Percentiles rank a stretch among this genome's conserved stretches.
Evolutionary conservation across 2,797 vertebrate species (phyloP).

Genomic region (Sparus aurata): DNA sequence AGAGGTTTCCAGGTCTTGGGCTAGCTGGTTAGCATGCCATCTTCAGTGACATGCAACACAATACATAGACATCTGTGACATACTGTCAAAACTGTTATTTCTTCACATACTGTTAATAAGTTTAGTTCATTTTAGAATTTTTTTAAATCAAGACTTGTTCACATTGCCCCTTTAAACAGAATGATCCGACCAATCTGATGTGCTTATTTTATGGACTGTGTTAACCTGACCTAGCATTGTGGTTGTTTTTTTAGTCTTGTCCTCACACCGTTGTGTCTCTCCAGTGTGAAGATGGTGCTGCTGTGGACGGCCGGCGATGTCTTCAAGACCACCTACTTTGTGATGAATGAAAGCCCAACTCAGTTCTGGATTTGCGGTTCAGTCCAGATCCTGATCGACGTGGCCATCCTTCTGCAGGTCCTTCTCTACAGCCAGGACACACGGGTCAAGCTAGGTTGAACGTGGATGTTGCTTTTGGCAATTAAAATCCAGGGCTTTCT

Average conservation of each 20-base stretch:
- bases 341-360: constrained; percentile 85
- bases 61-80: no score
- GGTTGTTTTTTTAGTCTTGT: neutral
- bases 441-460: constrained; percentile 81
- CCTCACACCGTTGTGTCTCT: constrained; percentile 39
- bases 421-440: constrained; percentile 80
- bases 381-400: constrained; percentile 86
- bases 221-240: no score
- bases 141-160: no score
- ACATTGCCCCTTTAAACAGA: no score
- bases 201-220: no score
- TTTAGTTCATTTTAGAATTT: no score
- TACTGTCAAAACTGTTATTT: no score
- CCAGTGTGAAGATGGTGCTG: constrained; percentile 90
- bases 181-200: no score
- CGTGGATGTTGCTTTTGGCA: fast-evolving
- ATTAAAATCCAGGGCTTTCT: neutral
- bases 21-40: no score
- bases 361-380: constrained; percentile 88
- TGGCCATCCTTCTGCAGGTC: constrained; percentile 88
- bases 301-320: constrained; percentile 87
- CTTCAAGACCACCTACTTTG: constrained; percentile 89
- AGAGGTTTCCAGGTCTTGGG: no score
- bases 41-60: no score
- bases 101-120: no score